Conservation (phyloP, 2,113 vertebrate genomes). For the Nothobranchius furzeri region DNA sequence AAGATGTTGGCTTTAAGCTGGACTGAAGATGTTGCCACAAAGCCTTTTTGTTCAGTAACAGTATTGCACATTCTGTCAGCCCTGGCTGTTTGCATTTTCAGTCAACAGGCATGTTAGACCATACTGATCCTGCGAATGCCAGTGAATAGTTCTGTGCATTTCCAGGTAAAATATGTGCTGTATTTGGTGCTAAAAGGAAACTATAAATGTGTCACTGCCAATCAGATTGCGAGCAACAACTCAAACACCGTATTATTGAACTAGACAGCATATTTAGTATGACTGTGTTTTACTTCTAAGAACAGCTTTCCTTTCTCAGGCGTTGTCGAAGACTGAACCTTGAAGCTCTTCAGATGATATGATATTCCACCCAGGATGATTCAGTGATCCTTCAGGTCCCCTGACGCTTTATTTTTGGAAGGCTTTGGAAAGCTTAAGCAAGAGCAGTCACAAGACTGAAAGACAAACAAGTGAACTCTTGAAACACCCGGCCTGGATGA, state of each 20-base stretch:
- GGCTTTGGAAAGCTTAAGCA: slow-evolving; percentile 91
- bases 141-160: slow-evolving; percentile 48
- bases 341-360: slow-evolving; percentile 69
- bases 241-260: slow-evolving; percentile 21
- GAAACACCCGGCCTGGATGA: slow-evolving; percentile 60
- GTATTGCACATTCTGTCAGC: slow-evolving; percentile 57
- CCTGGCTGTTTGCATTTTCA: slow-evolving; percentile 43
- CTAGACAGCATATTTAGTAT: slow-evolving; percentile 3
- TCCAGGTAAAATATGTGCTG: slow-evolving; percentile 31
- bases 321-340: slow-evolving; percentile 60
- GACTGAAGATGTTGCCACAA: slow-evolving; percentile 33
- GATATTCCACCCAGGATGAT: slow-evolving; percentile 75
- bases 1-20: slow-evolving; percentile 48
- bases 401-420: slow-evolving; percentile 87
- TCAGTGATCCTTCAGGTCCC: slow-evolving; percentile 73
- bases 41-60: slow-evolving; percentile 47
- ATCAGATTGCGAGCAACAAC: background rate
- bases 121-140: slow-evolving; percentile 58
- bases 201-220: too few relatives aligned
- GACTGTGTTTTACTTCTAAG: slow-evolving; percentile 30
- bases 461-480: slow-evolving; percentile 97
- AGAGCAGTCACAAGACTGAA: slow-evolving; percentile 95
- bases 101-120: slow-evolving; percentile 58
- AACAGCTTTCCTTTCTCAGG: slow-evolving; percentile 30
- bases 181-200: background rate